phyloP scores from a whole-genome alignment of 1,140 invertebrate genomes.

The Cardiocondyla obscurior region DNA sequence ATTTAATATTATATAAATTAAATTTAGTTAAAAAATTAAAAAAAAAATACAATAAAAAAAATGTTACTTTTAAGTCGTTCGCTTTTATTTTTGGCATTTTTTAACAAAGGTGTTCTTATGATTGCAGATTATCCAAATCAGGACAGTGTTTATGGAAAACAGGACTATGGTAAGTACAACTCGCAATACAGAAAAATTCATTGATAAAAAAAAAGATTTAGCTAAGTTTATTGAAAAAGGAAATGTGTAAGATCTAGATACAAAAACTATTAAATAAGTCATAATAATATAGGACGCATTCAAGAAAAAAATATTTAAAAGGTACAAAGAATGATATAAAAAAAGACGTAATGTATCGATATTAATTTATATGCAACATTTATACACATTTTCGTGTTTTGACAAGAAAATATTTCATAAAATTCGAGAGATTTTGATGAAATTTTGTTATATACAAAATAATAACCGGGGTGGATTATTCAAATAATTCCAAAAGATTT shows the following conservation, averaged over 20 bases:
- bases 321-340: neutral
- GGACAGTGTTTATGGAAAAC: slow-evolving; percentile 80
- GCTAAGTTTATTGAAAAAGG: neutral
- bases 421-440: neutral
- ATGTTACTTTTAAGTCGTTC: slow-evolving; percentile 63
- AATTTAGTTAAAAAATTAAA: neutral
- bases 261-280: neutral
- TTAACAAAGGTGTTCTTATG: slow-evolving; percentile 57
- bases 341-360: neutral
- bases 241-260: neutral
- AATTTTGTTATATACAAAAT: neutral
- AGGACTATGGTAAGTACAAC: slow-evolving; percentile 83
- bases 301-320: neutral
- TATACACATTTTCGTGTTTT: neutral
- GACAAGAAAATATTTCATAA: neutral
- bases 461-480: neutral
- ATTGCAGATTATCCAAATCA: slow-evolving; percentile 81
- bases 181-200: slow-evolving; percentile 55
- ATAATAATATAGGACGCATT: neutral
- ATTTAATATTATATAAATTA: neutral
- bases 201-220: slow-evolving; percentile 34
- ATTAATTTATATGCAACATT: slow-evolving; percentile 9
- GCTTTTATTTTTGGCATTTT: neutral
- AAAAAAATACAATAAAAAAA: no score
- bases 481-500: neutral